Percentiles rank a stretch among this genome's conserved stretches.
Evolutionary conservation across 2,888 invertebrate species (phyloP).

Genomic region (Sturmia bella): DNA sequence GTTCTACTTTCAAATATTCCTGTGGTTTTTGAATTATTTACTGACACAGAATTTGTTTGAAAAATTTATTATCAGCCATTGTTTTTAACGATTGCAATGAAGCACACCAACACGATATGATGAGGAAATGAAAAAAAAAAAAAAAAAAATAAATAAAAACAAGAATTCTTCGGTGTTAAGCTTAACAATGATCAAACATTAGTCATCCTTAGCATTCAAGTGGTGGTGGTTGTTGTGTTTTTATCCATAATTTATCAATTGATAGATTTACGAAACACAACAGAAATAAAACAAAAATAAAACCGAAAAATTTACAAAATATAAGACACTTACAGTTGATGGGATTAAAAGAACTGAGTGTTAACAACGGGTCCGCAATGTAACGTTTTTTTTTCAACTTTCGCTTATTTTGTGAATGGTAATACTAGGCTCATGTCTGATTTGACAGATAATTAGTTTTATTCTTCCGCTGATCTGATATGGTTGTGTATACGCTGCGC

Average conservation of each 20-base stretch:
- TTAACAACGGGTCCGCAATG: no score
- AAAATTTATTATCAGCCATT: slow-evolving; percentile 67
- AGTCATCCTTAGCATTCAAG: slow-evolving; percentile 57
- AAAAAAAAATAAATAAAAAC: background rate
- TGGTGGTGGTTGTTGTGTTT: slow-evolving; percentile 54
- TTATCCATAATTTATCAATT: slow-evolving; percentile 68
- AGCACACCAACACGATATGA: slow-evolving; percentile 1
- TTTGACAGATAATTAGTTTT: no score
- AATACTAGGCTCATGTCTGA: no score
- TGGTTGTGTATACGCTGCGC: no score
- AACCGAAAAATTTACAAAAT: no score
- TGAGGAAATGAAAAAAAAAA: slow-evolving; percentile 1
- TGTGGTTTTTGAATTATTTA: slow-evolving; percentile 50
- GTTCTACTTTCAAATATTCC: slow-evolving; percentile 20
- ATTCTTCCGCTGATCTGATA: no score
- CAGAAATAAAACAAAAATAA: no score
- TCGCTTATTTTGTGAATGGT: no score
- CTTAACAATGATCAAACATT: slow-evolving; percentile 63
- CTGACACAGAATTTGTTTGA: slow-evolving; percentile 59
- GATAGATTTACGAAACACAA: slow-evolving; percentile 66
- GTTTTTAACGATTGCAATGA: slow-evolving; percentile 43
- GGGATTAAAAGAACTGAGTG: no score
- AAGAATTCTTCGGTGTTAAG: slow-evolving; percentile 42
- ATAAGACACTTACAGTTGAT: no score
- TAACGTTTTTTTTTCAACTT: no score